Conservation (phyloP, 2,888 invertebrate genomes). For the Epicampocera succincta region DNA sequence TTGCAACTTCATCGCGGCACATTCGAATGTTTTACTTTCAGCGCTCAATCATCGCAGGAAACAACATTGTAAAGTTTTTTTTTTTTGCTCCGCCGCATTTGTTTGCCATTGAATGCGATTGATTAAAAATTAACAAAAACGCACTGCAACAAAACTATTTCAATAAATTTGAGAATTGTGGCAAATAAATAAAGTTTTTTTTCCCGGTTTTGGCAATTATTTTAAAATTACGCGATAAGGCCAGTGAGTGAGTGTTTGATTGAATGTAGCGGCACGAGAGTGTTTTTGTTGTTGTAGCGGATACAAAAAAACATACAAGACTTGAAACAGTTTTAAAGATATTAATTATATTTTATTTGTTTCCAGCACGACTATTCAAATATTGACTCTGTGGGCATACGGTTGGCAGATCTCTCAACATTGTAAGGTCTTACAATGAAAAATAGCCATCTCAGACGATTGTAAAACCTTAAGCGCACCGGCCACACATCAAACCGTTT, state of each 20-base stretch:
- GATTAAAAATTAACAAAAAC: slow-evolving; percentile 15
- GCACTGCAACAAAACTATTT: not conserved
- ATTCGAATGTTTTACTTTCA: slow-evolving; percentile 34
- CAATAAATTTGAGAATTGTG: slow-evolving; percentile 29
- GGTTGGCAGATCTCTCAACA: no score
- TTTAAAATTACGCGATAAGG: not conserved
- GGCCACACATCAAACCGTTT: no score
- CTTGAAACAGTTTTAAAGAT: no score
- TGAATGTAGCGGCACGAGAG: no score
- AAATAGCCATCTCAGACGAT: no score
- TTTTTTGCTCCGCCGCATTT: not conserved
- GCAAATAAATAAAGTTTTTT: slow-evolving; percentile 10
- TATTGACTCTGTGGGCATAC: no score
- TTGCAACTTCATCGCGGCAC: not conserved
- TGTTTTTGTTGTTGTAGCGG: not conserved
- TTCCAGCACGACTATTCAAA: no score
- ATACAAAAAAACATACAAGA: no score
- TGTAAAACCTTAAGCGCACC: no score
- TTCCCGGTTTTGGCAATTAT: not conserved
- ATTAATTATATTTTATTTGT: no score
- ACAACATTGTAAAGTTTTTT: slow-evolving; percentile 7
- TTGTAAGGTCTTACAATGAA: no score
- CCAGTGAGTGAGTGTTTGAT: no score
- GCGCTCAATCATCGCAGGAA: slow-evolving; percentile 7
- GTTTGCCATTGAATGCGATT: slow-evolving; percentile 38